Evolutionary conservation across 2,113 vertebrate genomes (phyloP), one percentile per base, ranked within the genome.

Genomic region (Neotragus pygmaeus): DNA sequence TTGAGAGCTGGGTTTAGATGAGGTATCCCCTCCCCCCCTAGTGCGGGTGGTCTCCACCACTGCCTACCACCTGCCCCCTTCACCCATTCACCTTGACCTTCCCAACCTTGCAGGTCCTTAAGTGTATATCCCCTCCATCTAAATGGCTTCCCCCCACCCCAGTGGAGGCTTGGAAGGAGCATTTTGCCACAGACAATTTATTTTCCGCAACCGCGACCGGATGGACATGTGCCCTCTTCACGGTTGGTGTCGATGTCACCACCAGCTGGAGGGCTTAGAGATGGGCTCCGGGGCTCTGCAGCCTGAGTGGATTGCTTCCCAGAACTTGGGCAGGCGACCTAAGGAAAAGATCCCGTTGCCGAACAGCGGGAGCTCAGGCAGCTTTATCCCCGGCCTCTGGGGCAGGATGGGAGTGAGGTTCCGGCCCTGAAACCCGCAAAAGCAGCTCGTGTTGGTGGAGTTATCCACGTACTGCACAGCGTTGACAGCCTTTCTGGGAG

Each of bases 241-340:
- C 0, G 0, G 12, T 0, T 27, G 88, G 25, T 2, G 7, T 92
- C 5, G 0, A 21, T 33, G 28, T 97, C 23, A 97, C 97, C 97
- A 98, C 98, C 97, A 98, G 81, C 21, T 90, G 21, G 84, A 51
- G 39, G 97, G 70, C 70, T 98, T 96, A 4, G 95, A n/a, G 60
- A n/a, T 73, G 25, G 93, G 62, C 23, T 93, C 88, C 0, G 96
- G 93, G 82, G 49, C 27, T 10, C 12, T 70, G 94, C 94, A 98
- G 36, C 62, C 86, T 0, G 94, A 95, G 45, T n/a, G 85, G 28
- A 98, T 94, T n/a, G 93, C 81, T 66, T 97, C 97, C 97, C 97
- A 98, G 55, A 98, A 13, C 82, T 91, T 97, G 70, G 98, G 97
- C 70, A 98, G 93, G 16, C 17, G 85, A 43, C 91, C 64, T 86